These are phyloP conservation scores for Dryoscopus gambensis DNA, from an alignment of 2,113 vertebrate species.

Conservation along the genomic window DNA sequence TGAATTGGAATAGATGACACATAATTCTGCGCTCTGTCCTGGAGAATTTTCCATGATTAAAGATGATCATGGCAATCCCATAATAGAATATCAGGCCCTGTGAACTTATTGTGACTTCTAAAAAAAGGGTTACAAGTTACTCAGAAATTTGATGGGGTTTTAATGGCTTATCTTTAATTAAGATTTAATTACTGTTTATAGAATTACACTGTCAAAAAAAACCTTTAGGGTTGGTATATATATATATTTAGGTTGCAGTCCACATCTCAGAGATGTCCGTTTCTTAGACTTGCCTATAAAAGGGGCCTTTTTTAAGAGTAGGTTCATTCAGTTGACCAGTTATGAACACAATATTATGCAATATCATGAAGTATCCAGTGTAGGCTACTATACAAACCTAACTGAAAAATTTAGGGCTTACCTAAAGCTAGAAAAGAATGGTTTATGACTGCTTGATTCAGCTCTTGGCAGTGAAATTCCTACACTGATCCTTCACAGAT, in stretches of 20 bases:
- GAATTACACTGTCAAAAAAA: neutral
- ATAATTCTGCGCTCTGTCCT: neutral
- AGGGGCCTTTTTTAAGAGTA: neutral
- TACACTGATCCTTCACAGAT: neutral
- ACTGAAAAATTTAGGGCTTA: neutral
- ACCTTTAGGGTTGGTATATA: neutral
- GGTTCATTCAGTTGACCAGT: neutral
- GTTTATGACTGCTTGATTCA: neutral
- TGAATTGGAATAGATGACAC: neutral
- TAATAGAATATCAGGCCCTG: neutral
- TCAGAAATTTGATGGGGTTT: neutral
- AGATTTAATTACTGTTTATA: neutral
- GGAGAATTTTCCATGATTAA: neutral
- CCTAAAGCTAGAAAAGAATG: neutral
- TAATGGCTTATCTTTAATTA: neutral
- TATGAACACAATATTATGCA: neutral
- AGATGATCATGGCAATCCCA: neutral
- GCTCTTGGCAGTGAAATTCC: neutral
- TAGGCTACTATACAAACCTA: neutral
- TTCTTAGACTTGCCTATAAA: neutral
- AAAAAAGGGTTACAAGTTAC: neutral
- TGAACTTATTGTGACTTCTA: neutral
- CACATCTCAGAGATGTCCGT: neutral
- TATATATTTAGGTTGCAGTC: no score
- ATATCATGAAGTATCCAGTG: neutral